A percentile compares a stretch with the other conserved stretches of the same genome.
Evolutionary conservation across 2,113 vertebrate species (phyloP).

Genomic region (Platycercus adscitus): DNA sequence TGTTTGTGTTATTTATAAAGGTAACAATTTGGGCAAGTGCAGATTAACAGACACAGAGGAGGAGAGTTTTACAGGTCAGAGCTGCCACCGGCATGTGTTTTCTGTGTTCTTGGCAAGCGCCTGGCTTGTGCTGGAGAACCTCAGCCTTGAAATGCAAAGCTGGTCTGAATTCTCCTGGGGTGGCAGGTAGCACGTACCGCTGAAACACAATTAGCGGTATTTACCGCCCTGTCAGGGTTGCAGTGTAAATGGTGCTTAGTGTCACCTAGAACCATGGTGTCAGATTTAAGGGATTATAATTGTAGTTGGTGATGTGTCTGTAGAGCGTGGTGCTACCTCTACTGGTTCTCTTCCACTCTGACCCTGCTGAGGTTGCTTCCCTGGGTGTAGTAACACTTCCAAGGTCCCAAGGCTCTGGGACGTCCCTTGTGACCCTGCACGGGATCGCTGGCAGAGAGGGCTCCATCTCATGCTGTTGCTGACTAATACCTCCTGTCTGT

Average conservation of each 20-base stretch:
- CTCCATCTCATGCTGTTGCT: rapidly evolving
- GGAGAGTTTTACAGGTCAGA: background rate
- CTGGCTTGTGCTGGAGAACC: background rate
- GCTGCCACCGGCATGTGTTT: background rate
- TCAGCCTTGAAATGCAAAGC: slow-evolving; percentile 38
- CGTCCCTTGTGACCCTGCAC: background rate
- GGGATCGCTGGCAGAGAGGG: background rate
- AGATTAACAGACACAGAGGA: background rate
- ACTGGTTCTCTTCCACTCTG: rapidly evolving
- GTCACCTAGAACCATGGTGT: background rate
- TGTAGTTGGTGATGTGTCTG: rapidly evolving
- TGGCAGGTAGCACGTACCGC: background rate
- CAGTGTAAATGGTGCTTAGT: slow-evolving; percentile 37
- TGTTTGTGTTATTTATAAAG: background rate
- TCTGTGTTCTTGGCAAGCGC: background rate
- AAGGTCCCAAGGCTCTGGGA: background rate
- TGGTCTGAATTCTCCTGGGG: background rate
- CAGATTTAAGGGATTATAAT: background rate
- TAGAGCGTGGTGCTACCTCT: rapidly evolving
- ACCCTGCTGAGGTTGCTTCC: rapidly evolving
- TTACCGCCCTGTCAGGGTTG: slow-evolving; percentile 1
- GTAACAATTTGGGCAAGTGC: background rate
- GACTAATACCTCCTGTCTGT: slow-evolving; percentile 17
- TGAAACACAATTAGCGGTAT: slow-evolving; percentile 39
- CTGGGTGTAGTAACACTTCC: background rate